Percentiles rank a stretch among this genome's conserved stretches.
These are phyloP conservation scores for Gymnopithys bicolor DNA, from an alignment of 2,797 vertebrate genomes.

Conservation along the genomic window DNA sequence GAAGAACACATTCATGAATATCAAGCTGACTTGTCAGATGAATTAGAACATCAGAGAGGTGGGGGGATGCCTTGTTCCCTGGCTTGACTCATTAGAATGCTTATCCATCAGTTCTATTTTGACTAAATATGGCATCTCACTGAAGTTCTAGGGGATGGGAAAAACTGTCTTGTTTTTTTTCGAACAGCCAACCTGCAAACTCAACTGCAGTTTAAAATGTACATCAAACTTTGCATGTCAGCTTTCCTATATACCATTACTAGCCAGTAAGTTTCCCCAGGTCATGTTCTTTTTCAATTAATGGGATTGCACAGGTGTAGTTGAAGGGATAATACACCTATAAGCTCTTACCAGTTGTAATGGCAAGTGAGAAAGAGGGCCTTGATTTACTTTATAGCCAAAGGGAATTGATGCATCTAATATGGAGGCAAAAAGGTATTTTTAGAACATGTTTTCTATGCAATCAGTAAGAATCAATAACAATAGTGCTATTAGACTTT, in stretches of 20 bases:
- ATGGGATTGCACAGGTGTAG: background rate
- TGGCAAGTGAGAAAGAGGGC: background rate
- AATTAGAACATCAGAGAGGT: background rate
- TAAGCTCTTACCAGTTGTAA: background rate
- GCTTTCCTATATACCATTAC: background rate
- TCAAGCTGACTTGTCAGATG: background rate
- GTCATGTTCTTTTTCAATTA: background rate
- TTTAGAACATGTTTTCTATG: background rate
- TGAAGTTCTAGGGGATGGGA: background rate
- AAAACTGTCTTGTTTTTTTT: background rate
- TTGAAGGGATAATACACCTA: background rate
- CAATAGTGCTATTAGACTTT: background rate
- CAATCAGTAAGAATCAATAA: conserved; percentile 8
- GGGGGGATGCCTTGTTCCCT: background rate
- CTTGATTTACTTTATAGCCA: conserved; percentile 5
- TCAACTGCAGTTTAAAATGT: background rate
- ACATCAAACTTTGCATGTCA: background rate
- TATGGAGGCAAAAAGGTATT: background rate
- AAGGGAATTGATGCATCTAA: background rate
- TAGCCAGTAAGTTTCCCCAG: background rate
- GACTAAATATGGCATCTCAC: background rate
- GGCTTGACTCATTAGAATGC: background rate
- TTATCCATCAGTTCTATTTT: background rate
- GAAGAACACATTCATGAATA: background rate
- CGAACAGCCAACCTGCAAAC: background rate